phyloP scores from a whole-genome alignment of 2,888 invertebrate species.

The Cremastobaeus sp. region DNA sequence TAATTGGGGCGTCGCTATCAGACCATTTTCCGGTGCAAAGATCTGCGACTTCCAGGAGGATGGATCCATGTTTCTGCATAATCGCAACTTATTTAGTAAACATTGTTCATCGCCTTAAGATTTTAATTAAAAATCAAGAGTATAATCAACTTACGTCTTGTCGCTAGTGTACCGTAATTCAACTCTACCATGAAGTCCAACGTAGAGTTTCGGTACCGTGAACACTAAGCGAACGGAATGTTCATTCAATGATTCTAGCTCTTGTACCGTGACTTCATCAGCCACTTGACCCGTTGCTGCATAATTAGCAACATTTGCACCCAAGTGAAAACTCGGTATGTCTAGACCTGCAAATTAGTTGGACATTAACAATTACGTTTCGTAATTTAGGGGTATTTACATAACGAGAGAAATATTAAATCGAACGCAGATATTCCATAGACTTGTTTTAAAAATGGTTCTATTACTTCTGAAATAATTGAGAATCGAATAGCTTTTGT shows the following conservation, averaged over 20 bases:
- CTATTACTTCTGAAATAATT: too few relatives aligned
- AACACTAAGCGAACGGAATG: conserved; percentile 90
- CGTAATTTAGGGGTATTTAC: too few relatives aligned
- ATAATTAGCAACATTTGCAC: conserved; percentile 59
- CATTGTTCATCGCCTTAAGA: too few relatives aligned
- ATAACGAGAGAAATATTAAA: too few relatives aligned
- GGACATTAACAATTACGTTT: not conserved
- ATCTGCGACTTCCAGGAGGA: conserved; percentile 90
- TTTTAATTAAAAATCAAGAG: not conserved
- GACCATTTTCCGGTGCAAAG: conserved; percentile 91
- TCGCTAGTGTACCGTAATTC: conserved; percentile 90
- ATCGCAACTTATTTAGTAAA: too few relatives aligned
- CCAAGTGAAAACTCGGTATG: conserved; percentile 59
- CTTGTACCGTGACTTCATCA: conserved; percentile 80
- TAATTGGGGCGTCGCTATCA: conserved; percentile 90
- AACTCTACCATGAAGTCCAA: conserved; percentile 91
- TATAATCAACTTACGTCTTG: conserved; percentile 82
- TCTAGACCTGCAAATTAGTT: conserved; percentile 25
- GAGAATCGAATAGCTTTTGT: too few relatives aligned
- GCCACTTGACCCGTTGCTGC: conserved; percentile 48
- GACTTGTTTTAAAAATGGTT: too few relatives aligned
- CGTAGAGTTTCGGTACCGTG: conserved; percentile 88
- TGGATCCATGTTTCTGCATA: conserved; percentile 84
- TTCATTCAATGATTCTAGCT: conserved; percentile 87
- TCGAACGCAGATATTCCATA: too few relatives aligned